Base-by-base conservation (phyloP, 2,797 vertebrate genomes). In the Phalloptychus januarius region DNA sequence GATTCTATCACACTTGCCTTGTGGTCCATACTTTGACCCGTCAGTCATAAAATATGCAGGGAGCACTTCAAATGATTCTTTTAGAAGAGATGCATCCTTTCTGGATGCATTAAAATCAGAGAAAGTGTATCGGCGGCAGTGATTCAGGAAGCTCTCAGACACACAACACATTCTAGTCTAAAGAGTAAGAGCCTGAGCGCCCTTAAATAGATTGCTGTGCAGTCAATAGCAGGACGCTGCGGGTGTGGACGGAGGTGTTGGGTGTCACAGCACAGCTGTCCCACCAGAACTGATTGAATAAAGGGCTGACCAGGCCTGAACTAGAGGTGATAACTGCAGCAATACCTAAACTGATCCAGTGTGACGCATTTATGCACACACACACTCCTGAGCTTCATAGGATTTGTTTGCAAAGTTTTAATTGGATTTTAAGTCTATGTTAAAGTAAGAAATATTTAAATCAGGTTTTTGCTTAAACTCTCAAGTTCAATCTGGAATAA, bases 151-250 rank as follows among this genome's bases (percentile, higher is more conserved):
- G 65, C 38, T 15, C 65, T 69, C 54, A 50, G 76, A 78, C 72
- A 78, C 79, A 83, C 78, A 71, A 18, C 52, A 75, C 78, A 80
- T 79, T 83, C 85, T 58, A 77, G 77, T 15, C 18, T 36, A 42
- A 36, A 52, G 81, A 71, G 56, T 70, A 80, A 84, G 79, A 33
- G 74, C 1, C 18, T 82, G 78, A 86, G 73, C 65, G 58, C 46
- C 79, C 88, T 86, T 90, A 89, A 90, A 91, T 91, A 83, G 82
- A 78, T 48, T n/a, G 40, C 65, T 73, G 79, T 69, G 58, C 79
- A 78, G 52, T 40, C 73, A 79, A 48, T 77, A 83, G 54, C 18
- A 42, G 56, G 79, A 71, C 75, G 81, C 69, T 77, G 63, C 44
- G 71, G 81, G 69, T 70, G 76, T 78, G 74, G 42, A 72, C 61